phyloP scores from a whole-genome alignment of 2,113 vertebrate genomes.

The Trogon surrucura region DNA sequence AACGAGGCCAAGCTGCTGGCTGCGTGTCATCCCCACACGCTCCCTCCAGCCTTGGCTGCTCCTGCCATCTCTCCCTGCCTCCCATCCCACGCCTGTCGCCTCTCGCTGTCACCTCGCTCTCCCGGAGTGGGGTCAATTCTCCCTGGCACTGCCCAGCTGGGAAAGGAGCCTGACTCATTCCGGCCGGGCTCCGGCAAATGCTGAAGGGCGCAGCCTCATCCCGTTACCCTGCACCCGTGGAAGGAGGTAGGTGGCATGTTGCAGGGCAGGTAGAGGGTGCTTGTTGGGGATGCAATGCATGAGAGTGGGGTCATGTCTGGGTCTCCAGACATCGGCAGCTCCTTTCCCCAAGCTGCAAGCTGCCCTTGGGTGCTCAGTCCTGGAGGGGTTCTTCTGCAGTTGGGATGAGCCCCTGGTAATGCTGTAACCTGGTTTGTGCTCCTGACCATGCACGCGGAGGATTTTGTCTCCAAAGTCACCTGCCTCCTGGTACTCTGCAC shows the following conservation, averaged over 20 bases:
- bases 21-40: slow-evolving; percentile 5
- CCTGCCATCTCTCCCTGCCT: neutral
- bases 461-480: neutral
- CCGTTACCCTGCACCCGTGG: neutral
- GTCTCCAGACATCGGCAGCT: neutral
- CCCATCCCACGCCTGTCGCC: neutral
- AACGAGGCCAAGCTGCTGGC: neutral
- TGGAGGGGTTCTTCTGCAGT: neutral
- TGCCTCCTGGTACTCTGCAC: neutral
- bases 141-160: slow-evolving; percentile 35
- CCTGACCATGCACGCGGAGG: neutral
- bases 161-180: slow-evolving; percentile 9
- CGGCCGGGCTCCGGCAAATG: neutral
- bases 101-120: neutral
- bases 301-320: neutral
- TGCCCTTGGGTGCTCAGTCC: neutral
- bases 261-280: neutral
- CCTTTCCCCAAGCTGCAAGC: neutral
- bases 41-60: neutral
- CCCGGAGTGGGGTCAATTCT: neutral
- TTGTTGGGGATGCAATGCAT: neutral
- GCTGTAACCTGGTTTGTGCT: neutral
- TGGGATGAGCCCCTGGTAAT: neutral
- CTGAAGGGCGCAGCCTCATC: neutral
- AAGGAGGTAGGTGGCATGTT: slow-evolving; percentile 39